These are phyloP conservation scores for Frankliniella fusca DNA, from an alignment of 2,888 invertebrate genomes.

Conservation along the genomic window DNA sequence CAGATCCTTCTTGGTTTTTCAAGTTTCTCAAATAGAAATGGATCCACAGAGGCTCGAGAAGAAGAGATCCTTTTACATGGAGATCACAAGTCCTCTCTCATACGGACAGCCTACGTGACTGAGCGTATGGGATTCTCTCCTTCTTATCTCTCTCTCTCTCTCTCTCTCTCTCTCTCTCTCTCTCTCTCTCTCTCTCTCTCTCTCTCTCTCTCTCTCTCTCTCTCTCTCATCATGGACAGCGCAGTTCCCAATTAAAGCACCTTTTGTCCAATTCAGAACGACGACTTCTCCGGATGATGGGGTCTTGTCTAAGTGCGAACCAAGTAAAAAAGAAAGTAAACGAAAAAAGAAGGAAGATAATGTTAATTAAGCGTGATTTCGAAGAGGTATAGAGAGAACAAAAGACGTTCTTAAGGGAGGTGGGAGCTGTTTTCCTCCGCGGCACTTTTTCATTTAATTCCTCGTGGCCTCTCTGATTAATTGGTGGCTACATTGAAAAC, in stretches of 20 bases:
- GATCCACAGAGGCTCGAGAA: neutral
- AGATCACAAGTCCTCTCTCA: neutral
- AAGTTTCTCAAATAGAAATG: too few species aligned
- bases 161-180: neutral
- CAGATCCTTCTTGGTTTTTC: too few species aligned
- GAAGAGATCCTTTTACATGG: neutral
- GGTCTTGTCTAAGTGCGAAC: too few species aligned
- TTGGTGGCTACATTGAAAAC: neutral
- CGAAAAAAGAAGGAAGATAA: neutral
- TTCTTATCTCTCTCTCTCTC: neutral
- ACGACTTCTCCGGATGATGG: neutral
- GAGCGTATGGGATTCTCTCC: neutral
- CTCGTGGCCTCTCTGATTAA: neutral
- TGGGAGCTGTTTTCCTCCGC: neutral
- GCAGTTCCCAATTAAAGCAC: neutral
- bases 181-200: neutral
- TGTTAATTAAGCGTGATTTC: neutral
- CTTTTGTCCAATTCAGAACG: neutral
- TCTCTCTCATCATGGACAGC: neutral
- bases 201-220: neutral
- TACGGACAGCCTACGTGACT: neutral
- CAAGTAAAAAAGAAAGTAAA: neutral
- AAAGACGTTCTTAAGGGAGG: neutral
- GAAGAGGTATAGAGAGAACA: neutral
- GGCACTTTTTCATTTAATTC: neutral